Percentiles rank a stretch among this genome's conserved stretches.
phyloP scores from a whole-genome alignment of 1,140 invertebrate species.

The Brachionus plicatilis region DNA sequence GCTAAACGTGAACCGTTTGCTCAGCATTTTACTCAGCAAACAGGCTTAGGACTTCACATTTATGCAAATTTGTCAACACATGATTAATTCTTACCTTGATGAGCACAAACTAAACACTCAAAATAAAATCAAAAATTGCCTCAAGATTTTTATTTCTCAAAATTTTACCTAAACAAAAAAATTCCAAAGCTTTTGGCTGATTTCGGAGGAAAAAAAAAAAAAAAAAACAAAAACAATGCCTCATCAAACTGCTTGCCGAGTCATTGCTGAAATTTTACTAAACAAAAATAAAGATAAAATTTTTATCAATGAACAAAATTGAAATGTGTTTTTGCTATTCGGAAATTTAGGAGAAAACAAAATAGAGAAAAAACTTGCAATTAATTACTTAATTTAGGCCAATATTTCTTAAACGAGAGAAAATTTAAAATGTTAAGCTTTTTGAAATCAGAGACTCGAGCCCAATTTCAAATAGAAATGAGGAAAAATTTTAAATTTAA shows the following conservation, averaged over 20 bases:
- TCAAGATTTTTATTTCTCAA: background rate
- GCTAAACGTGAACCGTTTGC: no score
- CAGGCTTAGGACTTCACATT: background rate
- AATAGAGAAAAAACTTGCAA: background rate
- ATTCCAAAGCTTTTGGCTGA: no score
- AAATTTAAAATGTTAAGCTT: background rate
- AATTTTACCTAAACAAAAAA: background rate
- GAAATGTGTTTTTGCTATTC: background rate
- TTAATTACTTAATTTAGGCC: background rate
- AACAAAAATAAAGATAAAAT: no score
- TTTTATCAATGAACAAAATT: background rate
- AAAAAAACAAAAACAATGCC: no score
- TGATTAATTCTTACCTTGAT: background rate
- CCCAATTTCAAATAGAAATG: background rate
- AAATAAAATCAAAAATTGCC: background rate
- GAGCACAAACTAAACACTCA: background rate
- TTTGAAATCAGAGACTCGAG: slow-evolving; percentile 14
- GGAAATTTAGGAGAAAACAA: background rate
- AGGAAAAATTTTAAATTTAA: slow-evolving; percentile 33
- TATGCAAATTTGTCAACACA: background rate
- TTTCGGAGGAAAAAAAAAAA: no score
- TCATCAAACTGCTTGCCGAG: no score
- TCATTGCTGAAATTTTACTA: no score
- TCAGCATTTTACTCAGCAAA: background rate
- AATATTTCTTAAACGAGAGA: background rate